Conservation (phyloP, 2,113 vertebrate genomes). For the Lethenteron reissneri region DNA sequence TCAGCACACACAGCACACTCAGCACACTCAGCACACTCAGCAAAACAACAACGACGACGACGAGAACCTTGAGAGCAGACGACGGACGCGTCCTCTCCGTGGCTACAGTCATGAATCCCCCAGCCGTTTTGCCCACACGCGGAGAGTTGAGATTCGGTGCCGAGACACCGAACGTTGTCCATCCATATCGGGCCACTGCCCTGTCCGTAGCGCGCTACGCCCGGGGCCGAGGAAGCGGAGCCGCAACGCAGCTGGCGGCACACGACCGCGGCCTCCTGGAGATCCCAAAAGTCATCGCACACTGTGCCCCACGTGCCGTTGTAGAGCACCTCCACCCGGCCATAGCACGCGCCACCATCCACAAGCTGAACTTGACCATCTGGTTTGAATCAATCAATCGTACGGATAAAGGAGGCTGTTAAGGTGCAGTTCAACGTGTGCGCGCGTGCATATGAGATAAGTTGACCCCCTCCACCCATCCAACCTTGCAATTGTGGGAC, state of each 20-base stretch:
- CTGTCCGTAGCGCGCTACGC: slow-evolving; percentile 15
- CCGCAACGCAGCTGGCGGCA: slow-evolving; percentile 20
- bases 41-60: neutral
- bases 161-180: slow-evolving; percentile 8
- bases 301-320: slow-evolving; percentile 13
- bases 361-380: slow-evolving; percentile 12
- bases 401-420: too few relatives aligned
- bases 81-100: slow-evolving; percentile 12
- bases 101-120: slow-evolving; percentile 16
- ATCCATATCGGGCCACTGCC: slow-evolving; percentile 15
- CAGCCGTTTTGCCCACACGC: slow-evolving; percentile 9
- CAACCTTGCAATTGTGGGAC: too few relatives aligned
- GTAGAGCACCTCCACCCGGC: slow-evolving; percentile 14
- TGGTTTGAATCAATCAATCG: neutral
- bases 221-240: slow-evolving; percentile 8
- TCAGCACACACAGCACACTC: too few relatives aligned
- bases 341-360: neutral
- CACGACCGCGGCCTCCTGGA: slow-evolving; percentile 12
- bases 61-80: slow-evolving; percentile 17
- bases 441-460: too few relatives aligned
- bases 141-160: slow-evolving; percentile 10
- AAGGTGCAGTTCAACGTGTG: too few relatives aligned
- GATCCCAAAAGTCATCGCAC: slow-evolving; percentile 19
- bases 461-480: too few relatives aligned
- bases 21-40: too few relatives aligned